Conservation (phyloP, 1,140 invertebrate genomes). For the Protaetia brevitarsis region DNA sequence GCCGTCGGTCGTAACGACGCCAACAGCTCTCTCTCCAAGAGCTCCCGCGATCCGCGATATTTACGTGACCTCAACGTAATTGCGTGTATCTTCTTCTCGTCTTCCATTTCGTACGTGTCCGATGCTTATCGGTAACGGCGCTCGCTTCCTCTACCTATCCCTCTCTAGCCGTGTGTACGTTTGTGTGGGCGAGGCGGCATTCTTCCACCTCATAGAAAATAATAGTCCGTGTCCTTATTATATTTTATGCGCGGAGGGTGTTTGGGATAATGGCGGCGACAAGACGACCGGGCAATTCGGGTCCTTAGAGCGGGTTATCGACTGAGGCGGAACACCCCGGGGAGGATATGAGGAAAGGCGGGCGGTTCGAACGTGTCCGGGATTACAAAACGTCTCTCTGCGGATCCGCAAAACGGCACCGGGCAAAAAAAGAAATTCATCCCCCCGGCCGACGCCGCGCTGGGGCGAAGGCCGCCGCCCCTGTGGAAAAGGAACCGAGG, state of each 20-base stretch:
- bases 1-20: neutral
- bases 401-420: neutral
- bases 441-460: neutral
- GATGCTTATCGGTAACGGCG: neutral
- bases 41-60: slow-evolving; percentile 1
- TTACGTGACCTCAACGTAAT: slow-evolving; percentile 16
- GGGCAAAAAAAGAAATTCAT: neutral
- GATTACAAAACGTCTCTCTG: slow-evolving; percentile 16
- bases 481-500: neutral
- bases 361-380: slow-evolving; percentile 6
- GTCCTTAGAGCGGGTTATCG: neutral
- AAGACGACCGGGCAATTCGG: slow-evolving; percentile 1
- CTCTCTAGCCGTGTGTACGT: no score
- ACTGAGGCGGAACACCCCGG: neutral
- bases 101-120: neutral
- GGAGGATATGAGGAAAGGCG: neutral
- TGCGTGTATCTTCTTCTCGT: neutral
- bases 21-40: neutral
- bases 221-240: slow-evolving; percentile 7
- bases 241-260: neutral
- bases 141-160: no score
- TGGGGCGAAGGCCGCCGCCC: neutral
- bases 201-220: slow-evolving; percentile 7
- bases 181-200: neutral
- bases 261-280: neutral